Evolutionary conservation across 2,113 vertebrate species (phyloP), one percentile per base, ranked within the genome.

Genomic region (Oryzias woworae): DNA sequence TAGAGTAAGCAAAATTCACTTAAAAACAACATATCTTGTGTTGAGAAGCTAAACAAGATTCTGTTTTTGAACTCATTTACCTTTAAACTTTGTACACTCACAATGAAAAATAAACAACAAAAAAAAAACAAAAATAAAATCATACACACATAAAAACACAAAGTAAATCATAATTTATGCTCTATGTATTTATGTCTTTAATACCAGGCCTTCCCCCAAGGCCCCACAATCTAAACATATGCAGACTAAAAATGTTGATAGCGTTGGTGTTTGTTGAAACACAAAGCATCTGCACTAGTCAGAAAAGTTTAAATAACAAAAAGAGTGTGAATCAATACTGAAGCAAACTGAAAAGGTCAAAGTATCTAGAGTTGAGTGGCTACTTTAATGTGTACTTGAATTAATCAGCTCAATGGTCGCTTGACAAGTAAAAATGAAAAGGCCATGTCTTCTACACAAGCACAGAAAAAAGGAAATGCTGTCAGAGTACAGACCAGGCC

Each of bases 311-410:
- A 17, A 69, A 66, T n/a, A 42, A 63, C 2, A 53, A 44, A 28
- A 57, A 65, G 15, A 42, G 17, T 45, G 45, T 52, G 58, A 75
- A 62, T 78, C 62, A 76, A 70, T 44, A 60, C 58, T 36, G 56
- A 43, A 62, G 62, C 65, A 64, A 26, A 56, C 48, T 62, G 59
- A 78, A 90, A 81, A 85, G 80, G 80, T 87, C 85, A 88, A 87
- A 88, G 81, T 87, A 79, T 80, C 45, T 22, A 18, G 49, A 71
- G 64, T 47, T 66, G 44, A 82, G 65, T 73, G 79, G 66, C 13
- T 68, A 68, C 71, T 66, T 78, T 62, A 66, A 56, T 65, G 46
- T 77, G 68, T 72, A 66, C 45, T 51, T n/a, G 70, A 69, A 76
- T 71, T 74, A 81, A 87, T 84, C 75, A 78, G 73, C 74, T 83